Base-by-base conservation (phyloP, 2,888 invertebrate species). In the Trissolcus brochymenae region DNA sequence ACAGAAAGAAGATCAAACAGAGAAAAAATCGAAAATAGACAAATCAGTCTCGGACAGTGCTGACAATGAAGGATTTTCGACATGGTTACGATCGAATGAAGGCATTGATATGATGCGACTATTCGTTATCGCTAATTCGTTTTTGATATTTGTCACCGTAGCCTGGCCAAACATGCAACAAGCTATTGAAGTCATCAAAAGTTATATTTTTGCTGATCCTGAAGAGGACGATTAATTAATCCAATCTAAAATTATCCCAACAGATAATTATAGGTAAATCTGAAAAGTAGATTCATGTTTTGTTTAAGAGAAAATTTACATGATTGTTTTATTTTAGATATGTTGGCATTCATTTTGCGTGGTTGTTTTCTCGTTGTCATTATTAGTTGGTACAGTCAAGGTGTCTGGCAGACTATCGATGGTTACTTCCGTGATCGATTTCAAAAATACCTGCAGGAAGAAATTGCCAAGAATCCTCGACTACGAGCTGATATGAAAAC, bases 121-220 rank as follows among this genome's bases (percentile, higher is more conserved):
- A n/a, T 95, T 95, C 87, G 94, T 95, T 19, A 90, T 95, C 72
- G 93, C 94, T 50, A 95, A 95, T 89, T 93, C 94, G 25, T 86
- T 95, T 53, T 91, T 94, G 76, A 90, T 95, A 80, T 92, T 95
- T 76, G 89, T 94, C 13, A 93, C 94, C 0, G 90, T 95, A 89
- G 92, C 93, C 13, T 94, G 94, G 92, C 95, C 95, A 0, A 93
- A 93, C 80, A 89, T 95, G 80, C 92, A 93, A 84, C 91, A 92
- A 78, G 90, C 91, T 11, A 90, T 91, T 71, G 89, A 90, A 60
- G 91, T 88, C 17, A 79, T 90, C 14, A 89, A 89, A 76, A 90
- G 91, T 14, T 87, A 88, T 50, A 82, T 89, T 56, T 82, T 82
- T 59, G 87, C 85, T 50, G 83, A 84, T 17, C 83, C 64, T n/a